Conservation (phyloP, 2,113 vertebrate genomes). For the Albula goreensis region DNA sequence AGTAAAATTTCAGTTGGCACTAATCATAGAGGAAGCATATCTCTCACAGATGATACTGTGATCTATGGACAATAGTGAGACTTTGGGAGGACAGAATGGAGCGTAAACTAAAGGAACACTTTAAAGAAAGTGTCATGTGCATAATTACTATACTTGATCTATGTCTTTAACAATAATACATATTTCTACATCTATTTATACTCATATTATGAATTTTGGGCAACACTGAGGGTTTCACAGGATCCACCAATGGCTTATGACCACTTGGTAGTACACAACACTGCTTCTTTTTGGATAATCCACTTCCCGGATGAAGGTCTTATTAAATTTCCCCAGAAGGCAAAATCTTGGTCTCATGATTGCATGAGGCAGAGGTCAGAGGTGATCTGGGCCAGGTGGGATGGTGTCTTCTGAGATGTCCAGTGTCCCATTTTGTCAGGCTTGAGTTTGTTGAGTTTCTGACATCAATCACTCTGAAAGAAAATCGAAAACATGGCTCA, state of each 20-base stretch:
- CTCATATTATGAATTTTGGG: too few relatives aligned
- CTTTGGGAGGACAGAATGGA: too few relatives aligned
- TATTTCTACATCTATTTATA: too few relatives aligned
- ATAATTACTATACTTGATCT: too few relatives aligned
- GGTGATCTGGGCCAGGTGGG: background rate
- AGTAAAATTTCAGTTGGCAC: too few relatives aligned
- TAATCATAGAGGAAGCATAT: too few relatives aligned
- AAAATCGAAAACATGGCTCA: background rate
- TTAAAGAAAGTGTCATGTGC: too few relatives aligned
- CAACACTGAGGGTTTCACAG: background rate
- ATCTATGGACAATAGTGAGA: too few relatives aligned
- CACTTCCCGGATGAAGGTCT: background rate
- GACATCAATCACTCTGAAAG: slow-evolving; percentile 6
- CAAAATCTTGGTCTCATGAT: background rate
- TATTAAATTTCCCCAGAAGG: background rate
- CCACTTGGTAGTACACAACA: background rate
- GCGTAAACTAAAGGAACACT: too few relatives aligned
- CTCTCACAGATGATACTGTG: too few relatives aligned
- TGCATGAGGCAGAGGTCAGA: slow-evolving; percentile 1
- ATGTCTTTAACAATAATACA: too few relatives aligned
- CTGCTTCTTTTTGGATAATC: background rate
- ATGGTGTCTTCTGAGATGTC: background rate
- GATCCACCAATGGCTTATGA: background rate
- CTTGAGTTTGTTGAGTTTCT: background rate
- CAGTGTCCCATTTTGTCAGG: background rate